Percentiles rank a stretch among this genome's conserved stretches.
These are phyloP conservation scores for Otolemur garnettii DNA, from an alignment of 2,113 vertebrate genomes.

Conservation along the genomic window DNA sequence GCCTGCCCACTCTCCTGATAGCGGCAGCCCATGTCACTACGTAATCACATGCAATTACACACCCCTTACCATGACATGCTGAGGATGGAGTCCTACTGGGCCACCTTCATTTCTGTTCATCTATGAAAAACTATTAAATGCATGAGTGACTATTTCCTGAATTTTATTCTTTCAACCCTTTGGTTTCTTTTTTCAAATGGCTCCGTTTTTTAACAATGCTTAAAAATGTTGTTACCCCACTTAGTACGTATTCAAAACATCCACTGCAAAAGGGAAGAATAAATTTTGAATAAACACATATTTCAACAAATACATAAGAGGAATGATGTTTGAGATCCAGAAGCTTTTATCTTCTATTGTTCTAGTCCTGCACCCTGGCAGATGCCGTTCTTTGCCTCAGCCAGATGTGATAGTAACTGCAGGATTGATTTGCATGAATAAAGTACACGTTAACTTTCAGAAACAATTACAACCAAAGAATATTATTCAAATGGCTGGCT, in stretches of 20 bases:
- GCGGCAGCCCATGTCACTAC: neutral
- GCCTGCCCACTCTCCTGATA: neutral
- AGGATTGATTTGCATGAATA: neutral
- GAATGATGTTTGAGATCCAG: neutral
- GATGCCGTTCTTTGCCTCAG: neutral
- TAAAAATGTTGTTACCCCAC: neutral
- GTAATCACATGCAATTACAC: neutral
- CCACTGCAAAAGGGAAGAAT: neutral
- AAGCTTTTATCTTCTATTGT: neutral
- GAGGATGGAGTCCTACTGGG: neutral
- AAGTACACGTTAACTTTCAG: neutral
- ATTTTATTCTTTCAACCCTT: neutral
- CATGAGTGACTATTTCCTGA: neutral
- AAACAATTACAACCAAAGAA: neutral
- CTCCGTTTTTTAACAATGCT: conserved; percentile 38
- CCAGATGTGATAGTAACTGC: conserved; percentile 11
- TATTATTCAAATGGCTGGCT: neutral
- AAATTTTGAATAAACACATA: conserved; percentile 24
- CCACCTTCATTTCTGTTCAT: neutral
- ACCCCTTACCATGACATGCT: neutral
- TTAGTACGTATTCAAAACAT: conserved; percentile 38
- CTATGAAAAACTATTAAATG: neutral
- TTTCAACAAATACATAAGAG: neutral
- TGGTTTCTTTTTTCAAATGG: neutral
- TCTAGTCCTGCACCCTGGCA: neutral